phyloP scores from a whole-genome alignment of 2,113 vertebrate genomes.

The Orcinus orca region DNA sequence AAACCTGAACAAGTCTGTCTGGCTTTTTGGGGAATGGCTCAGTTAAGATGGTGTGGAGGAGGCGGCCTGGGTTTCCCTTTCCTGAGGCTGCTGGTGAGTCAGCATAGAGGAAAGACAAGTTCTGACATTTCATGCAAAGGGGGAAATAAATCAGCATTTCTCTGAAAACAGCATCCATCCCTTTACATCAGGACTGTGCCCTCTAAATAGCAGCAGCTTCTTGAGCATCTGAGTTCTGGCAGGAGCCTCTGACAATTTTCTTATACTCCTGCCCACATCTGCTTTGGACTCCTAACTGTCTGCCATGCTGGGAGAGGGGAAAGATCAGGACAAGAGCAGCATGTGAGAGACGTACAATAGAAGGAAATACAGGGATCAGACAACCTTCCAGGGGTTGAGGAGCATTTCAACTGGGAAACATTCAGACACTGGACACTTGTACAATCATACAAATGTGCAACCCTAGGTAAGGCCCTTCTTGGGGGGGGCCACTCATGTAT shows the following conservation, averaged over 20 bases:
- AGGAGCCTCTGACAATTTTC: neutral
- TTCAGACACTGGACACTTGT: neutral
- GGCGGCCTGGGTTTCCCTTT: neutral
- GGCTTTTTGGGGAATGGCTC: neutral
- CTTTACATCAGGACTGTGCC: neutral
- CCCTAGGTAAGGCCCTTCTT: neutral
- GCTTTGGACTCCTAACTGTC: neutral
- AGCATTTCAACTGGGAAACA: conserved; percentile 6
- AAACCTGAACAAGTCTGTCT: neutral
- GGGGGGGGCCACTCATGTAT: neutral
- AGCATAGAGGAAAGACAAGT: neutral
- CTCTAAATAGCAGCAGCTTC: neutral
- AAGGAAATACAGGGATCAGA: neutral
- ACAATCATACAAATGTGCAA: neutral
- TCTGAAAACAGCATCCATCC: neutral
- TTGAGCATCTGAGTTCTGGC: neutral
- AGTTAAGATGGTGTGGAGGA: neutral
- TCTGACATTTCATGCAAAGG: neutral
- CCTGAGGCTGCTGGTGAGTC: neutral
- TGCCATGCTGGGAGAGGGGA: too few species aligned
- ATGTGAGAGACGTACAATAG: neutral
- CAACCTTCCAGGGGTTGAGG: neutral
- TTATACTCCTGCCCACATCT: neutral
- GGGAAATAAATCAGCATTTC: neutral
- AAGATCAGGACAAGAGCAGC: neutral